Evolutionary conservation across 2,113 vertebrate species (phyloP), one percentile per base, ranked within the genome.

Genomic region (Scortum barcoo): DNA sequence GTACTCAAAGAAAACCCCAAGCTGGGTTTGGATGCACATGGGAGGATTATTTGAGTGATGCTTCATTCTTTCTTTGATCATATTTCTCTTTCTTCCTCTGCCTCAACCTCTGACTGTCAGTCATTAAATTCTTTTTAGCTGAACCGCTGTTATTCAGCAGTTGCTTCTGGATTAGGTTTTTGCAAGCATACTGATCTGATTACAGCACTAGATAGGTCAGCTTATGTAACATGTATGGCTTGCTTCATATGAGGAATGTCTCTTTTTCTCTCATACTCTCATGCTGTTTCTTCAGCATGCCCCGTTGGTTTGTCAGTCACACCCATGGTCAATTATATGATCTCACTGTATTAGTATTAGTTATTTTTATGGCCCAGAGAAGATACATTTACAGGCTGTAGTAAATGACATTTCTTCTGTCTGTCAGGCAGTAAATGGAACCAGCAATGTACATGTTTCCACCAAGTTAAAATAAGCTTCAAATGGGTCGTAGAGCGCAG

Each of bases 141-240:
- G 46, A 88, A 60, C 33, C 50, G 44, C 72, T 75, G 53, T 56
- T 85, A 46, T 72, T 80, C 28, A 54, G 66, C 42, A 62, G 28
- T 67, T 51, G 72, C 84, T 69, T 67, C 48, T 71, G 66, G 76
- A 87, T 91, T 79, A 80, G 60, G 66, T 36, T 83, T 83, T 78
- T 80, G 61, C 68, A 73, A 77, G 61, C 82, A 76, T 61, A 72
- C 80, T 88, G 86, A 87, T 85, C 81, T 91, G 88, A 89, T 89
- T 88, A 86, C 77, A 67, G 68, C 68, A 62, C 54, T 76, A 84
- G 83, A 83, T 89, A 79, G 83, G 80, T 83, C 85, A 80, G 69
- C 79, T 93, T 88, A 92, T 82, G 87, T 70, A 92, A 90, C 88
- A 76, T 68, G 61, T 73, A 82, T 69, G 56, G 57, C 60, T 87